These are phyloP conservation scores for Hoplostethus atlanticus DNA, from an alignment of 2,797 vertebrate species.

Conservation along the genomic window DNA sequence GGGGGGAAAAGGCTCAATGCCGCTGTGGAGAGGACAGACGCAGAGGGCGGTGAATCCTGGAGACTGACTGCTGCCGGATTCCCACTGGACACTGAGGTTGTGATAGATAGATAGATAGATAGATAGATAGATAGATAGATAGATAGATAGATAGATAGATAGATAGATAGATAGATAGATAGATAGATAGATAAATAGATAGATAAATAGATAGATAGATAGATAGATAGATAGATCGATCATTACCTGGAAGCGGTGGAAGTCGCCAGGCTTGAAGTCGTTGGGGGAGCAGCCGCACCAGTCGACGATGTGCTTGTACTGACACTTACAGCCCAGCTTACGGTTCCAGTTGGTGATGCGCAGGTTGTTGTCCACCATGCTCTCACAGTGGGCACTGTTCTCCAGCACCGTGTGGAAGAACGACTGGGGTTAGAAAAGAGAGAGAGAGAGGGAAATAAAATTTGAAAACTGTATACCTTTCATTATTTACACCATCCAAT, in stretches of 20 bases:
- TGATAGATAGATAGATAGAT: too few relatives aligned
- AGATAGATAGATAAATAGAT: too few relatives aligned
- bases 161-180: too few relatives aligned
- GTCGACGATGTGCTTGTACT: slow-evolving; percentile 97
- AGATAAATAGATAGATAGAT: too few relatives aligned
- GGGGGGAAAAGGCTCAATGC: slow-evolving; percentile 34
- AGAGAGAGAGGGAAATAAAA: slow-evolving; percentile 32
- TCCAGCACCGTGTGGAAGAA: slow-evolving; percentile 88
- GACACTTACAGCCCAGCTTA: slow-evolving; percentile 94
- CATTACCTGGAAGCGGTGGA: slow-evolving; percentile 93
- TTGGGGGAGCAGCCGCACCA: slow-evolving; percentile 96
- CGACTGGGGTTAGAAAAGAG: slow-evolving; percentile 34
- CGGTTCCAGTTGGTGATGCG: slow-evolving; percentile 97
- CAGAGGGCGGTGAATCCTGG: slow-evolving; percentile 32
- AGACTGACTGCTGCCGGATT: slow-evolving; percentile 47
- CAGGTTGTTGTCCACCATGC: slow-evolving; percentile 95
- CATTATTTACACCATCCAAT: slow-evolving; percentile 46
- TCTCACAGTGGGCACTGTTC: slow-evolving; percentile 88
- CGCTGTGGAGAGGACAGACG: slow-evolving; percentile 39
- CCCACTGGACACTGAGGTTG: background rate
- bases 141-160: too few relatives aligned
- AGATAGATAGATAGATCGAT: too few relatives aligned
- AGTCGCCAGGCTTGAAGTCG: slow-evolving; percentile 92
- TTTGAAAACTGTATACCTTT: slow-evolving; percentile 52
- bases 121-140: too few relatives aligned